Evolutionary conservation across 1,140 invertebrate species (phyloP), one percentile per base, ranked within the genome.

Genomic region (Drosophila ambigua): DNA sequence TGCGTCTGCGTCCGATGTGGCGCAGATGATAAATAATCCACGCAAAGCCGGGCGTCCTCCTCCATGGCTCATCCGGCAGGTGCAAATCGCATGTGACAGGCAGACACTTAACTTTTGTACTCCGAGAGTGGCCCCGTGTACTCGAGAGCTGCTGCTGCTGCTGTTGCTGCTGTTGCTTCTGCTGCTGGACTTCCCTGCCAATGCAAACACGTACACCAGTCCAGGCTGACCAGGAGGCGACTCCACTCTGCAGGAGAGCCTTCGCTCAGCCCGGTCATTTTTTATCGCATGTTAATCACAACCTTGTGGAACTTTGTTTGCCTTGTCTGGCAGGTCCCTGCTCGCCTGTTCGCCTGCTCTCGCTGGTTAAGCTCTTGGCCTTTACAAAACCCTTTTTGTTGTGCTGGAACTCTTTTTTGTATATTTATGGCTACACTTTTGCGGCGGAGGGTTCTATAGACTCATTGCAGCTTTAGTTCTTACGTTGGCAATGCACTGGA

Each of bases 281-380:
- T 88, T 88, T 88, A 88, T 88, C 83, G 83, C 83, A 88, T 88
- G 76, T 88, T 88, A 88, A 88, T 88, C 83, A 88, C 83, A 88
- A 88, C 83, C 83, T 88, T 88, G 83, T 88, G 76, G 72, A 88
- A 77, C 79, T 88, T 79, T 88, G 84, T 88, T 88, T 88, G 74
- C 79, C 79, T 83, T 88, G 72, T 60, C 53, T 63, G 50, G 63
- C 39, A 41, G 44, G 23, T 55, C 45, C 62, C 35, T 75, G 63
- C 59, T 61, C 26, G 26, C 26, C 28, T 31, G 28, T 24, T 24
- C 23, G 23, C 23, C 23, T 24, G 23, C 23, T 24, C 7, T 28
- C 28, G 3, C 28, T 63, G 60, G 55, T 57, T n/a, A 24, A 24
- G 48, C 43, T 62, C 26, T 63, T 72, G 54, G 48, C 43, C 61